phyloP scores from a whole-genome alignment of 1,140 invertebrate genomes.

The Scylla paramamosain region DNA sequence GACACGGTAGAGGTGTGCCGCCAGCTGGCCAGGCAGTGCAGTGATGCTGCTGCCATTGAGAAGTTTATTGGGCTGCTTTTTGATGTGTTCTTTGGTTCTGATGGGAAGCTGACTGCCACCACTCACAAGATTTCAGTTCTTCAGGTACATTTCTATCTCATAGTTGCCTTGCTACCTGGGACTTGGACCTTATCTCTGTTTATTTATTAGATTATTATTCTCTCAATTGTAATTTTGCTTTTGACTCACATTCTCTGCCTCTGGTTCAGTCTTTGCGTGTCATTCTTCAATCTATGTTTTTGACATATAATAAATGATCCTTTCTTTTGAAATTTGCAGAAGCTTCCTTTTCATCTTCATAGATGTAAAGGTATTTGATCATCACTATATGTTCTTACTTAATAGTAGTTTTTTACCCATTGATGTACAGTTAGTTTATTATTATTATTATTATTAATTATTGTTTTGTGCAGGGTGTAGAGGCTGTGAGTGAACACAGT shows the following conservation, averaged over 20 bases:
- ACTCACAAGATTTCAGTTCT: constrained; percentile 94
- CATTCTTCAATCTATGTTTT: too few relatives aligned
- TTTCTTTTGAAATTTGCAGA: too few relatives aligned
- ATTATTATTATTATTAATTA: too few relatives aligned
- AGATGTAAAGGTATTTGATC: too few relatives aligned
- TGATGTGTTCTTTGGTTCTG: constrained; percentile 91
- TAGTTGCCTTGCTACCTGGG: background rate
- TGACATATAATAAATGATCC: too few relatives aligned
- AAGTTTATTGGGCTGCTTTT: constrained; percentile 88
- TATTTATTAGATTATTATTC: background rate
- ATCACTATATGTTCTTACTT: too few relatives aligned
- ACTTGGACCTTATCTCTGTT: background rate
- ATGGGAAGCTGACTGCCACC: constrained; percentile 94
- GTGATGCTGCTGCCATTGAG: constrained; percentile 85
- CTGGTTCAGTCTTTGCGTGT: too few relatives aligned
- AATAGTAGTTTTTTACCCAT: too few relatives aligned
- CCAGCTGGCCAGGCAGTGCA: constrained; percentile 87
- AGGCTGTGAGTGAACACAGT: constrained; percentile 88
- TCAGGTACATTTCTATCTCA: constrained; percentile 83
- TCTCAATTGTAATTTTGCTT: background rate
- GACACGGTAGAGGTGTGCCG: constrained; percentile 87
- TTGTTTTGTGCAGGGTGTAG: constrained; percentile 85
- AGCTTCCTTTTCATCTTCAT: too few relatives aligned
- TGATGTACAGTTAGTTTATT: too few relatives aligned
- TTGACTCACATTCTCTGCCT: background rate